A percentile compares a stretch with the other conserved stretches of the same genome.
Evolutionary conservation across 37 sponge, comb jelly and placozoan genomes (phyloP).

Genomic region (Oscarella lobularis): DNA sequence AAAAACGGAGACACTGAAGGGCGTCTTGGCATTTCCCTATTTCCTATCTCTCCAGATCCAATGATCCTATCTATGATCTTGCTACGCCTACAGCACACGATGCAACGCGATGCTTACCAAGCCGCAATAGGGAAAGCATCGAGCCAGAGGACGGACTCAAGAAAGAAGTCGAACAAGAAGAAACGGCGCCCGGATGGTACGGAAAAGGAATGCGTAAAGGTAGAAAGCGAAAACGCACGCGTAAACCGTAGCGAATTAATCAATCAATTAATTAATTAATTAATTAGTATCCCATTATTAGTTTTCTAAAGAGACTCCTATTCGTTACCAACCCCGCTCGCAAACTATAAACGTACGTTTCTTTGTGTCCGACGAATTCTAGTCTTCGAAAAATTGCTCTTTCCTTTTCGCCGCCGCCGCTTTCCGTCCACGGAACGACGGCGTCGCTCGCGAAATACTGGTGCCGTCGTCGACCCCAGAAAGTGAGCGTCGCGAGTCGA

Average conservation of each 20-base stretch:
- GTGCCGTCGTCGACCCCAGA: slow-evolving; percentile 42
- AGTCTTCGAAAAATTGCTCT: slow-evolving; percentile 12
- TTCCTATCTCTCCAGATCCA: neutral
- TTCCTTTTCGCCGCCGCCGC: slow-evolving; percentile 5
- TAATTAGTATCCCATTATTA: too few relatives aligned
- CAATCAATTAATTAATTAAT: too few relatives aligned
- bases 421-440: slow-evolving; percentile 27
- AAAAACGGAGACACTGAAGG: too few relatives aligned
- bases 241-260: too few relatives aligned
- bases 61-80: neutral
- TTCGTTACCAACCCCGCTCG: too few relatives aligned
- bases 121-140: too few relatives aligned
- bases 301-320: too few relatives aligned
- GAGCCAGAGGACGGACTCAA: too few relatives aligned
- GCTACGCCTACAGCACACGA: too few relatives aligned
- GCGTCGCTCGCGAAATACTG: neutral
- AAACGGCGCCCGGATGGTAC: neutral
- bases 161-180: too few relatives aligned
- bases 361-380: neutral
- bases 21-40: too few relatives aligned
- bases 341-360: slow-evolving; percentile 23
- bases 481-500: slow-evolving; percentile 43
- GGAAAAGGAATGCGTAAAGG: slow-evolving; percentile 1
- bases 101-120: too few relatives aligned
- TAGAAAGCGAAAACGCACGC: neutral